Evolutionary conservation across 2,888 invertebrate genomes (phyloP), one percentile per base, ranked within the genome.

Genomic region (Scaptomyza tumidula): DNA sequence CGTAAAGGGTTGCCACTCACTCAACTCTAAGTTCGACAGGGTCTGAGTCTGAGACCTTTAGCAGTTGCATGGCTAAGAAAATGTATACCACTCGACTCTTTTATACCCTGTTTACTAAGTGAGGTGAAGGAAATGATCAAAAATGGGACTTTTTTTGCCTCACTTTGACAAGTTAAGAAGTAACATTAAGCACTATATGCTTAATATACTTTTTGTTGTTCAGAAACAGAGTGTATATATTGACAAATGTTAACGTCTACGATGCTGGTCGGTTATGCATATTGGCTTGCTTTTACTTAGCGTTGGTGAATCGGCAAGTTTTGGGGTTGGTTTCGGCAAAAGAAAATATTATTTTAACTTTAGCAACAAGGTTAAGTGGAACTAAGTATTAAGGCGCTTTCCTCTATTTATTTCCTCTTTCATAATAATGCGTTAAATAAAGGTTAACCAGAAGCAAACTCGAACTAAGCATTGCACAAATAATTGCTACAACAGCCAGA

Each of bases 271-370:
- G 35, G 14, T 35, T 7, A 7, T 1, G 5, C 29, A 6, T 57
- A 61, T 68, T 58, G 50, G 52, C 19, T 19, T 19, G 19, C 19
- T 19, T 19, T 19, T 19, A 19, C 19, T 19, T 19, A 19, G 2
- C 19, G 19, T 19, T 19, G 19, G 19, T 19, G 19, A 19, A 19
- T 19, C 1, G 19, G 19, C 19, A 19, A 19, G 19, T 19, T 54
- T 41, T 43, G 41, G 74, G 75, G 60, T 73, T 67, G 66, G 35
- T 60, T 60, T 43, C 41, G 63, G 46, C 67, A 68, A 80, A 80
- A 66, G 66, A 88, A 75, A 90, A 90, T 90, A 88, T 90, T 90
- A 82, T 90, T 88, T 89, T 90, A 90, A 88, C 81, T 90, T 82
- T 74, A 76, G 72, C 60, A 35, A 80, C 74, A 37, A 31, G 35